Percentiles rank a stretch among this genome's conserved stretches.
Conservation (phyloP, 1,140 invertebrate genomes). For the Drosophila paulistorum region DNA sequence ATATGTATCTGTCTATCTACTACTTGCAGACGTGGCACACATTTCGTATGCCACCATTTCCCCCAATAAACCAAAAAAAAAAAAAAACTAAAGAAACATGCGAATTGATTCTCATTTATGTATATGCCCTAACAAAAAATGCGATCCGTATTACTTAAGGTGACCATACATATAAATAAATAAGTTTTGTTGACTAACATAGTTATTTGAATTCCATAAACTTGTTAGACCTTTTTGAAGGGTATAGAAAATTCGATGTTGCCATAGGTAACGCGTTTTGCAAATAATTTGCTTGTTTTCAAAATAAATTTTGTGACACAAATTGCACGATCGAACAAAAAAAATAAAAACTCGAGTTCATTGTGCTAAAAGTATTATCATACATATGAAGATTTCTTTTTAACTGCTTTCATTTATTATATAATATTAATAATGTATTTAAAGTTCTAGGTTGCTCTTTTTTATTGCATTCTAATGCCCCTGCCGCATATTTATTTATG, state of each 20-base stretch:
- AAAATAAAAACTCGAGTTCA: slow-evolving; percentile 25
- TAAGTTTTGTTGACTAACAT: no score
- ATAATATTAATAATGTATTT: no score
- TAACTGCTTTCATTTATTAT: slow-evolving; percentile 13
- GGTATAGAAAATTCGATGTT: not conserved
- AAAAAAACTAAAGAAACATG: not conserved
- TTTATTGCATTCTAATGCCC: no score
- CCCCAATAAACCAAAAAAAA: no score
- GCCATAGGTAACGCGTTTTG: slow-evolving; percentile 24
- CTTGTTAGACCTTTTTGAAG: not conserved
- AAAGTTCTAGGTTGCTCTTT: no score
- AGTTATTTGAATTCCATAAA: no score
- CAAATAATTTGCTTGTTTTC: slow-evolving; percentile 54
- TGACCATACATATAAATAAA: no score
- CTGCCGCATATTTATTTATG: slow-evolving; percentile 11
- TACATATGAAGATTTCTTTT: not conserved
- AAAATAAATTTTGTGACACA: slow-evolving; percentile 77
- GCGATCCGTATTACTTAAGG: not conserved
- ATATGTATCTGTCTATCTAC: not conserved
- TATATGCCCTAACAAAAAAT: not conserved
- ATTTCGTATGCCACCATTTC: slow-evolving; percentile 1
- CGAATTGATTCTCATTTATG: not conserved
- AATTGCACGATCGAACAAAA: slow-evolving; percentile 34
- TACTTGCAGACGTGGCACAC: not conserved
- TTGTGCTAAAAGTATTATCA: slow-evolving; percentile 55